These are phyloP conservation scores for Drosophila longiperda DNA, from an alignment of 2,888 invertebrate species.

Conservation along the genomic window DNA sequence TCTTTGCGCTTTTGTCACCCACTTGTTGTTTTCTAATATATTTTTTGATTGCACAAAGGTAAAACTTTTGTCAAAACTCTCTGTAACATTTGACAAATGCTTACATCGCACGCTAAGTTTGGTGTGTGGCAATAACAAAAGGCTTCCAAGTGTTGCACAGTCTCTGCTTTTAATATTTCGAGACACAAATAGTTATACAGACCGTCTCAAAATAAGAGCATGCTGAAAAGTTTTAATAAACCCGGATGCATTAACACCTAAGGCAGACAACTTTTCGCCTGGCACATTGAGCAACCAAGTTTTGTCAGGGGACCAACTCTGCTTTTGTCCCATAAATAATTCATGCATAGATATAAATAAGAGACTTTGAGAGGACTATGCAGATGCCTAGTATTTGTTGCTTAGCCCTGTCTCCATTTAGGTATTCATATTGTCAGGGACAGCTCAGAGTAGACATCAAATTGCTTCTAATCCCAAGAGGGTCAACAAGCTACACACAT, in stretches of 20 bases:
- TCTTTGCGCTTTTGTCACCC: conserved; percentile 48
- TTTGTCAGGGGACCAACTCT: conserved; percentile 28
- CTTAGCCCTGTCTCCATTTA: not conserved
- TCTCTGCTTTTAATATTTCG: not conserved
- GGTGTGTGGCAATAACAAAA: conserved; percentile 11
- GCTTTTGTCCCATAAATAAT: conserved; percentile 70
- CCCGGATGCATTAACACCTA: conserved; percentile 42
- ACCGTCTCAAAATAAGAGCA: conserved; percentile 24
- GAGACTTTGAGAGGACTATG: conserved; percentile 61
- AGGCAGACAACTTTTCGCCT: conserved; percentile 31
- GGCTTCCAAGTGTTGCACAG: conserved; percentile 29
- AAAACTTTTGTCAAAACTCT: conserved; percentile 47
- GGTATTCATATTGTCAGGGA: conserved; percentile 1
- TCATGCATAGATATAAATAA: conserved; percentile 74
- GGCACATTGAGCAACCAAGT: conserved; percentile 47
- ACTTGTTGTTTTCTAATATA: conserved; percentile 61
- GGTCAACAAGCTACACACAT: conserved; percentile 37
- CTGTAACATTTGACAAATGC: conserved; percentile 42
- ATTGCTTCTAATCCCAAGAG: conserved; percentile 65
- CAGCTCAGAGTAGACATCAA: conserved; percentile 49
- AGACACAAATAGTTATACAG: not conserved
- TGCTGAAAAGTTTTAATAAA: conserved; percentile 59
- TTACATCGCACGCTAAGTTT: conserved; percentile 39
- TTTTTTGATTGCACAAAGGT: conserved; percentile 41
- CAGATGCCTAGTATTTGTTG: conserved; percentile 15